Evolutionary conservation across 1,140 invertebrate genomes (phyloP).

Genomic region (Euwallacea similis): DNA sequence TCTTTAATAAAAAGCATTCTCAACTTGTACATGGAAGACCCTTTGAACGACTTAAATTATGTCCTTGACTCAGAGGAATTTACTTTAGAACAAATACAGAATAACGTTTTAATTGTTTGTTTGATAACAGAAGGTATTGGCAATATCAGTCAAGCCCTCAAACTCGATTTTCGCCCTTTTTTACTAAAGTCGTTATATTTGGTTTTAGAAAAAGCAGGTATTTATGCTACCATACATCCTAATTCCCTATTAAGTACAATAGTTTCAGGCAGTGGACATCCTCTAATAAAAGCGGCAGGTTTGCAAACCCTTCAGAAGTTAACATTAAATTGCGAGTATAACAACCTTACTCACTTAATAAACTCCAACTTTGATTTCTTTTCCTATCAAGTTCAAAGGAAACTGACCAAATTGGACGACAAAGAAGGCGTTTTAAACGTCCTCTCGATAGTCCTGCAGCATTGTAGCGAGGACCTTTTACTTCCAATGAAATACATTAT

Average conservation of each 20-base stretch:
- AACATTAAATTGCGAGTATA: constrained; percentile 56
- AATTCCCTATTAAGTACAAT: not conserved
- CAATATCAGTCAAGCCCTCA: constrained; percentile 57
- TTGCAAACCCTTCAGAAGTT: constrained; percentile 59
- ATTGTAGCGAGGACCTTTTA: constrained; percentile 62
- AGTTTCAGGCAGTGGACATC: constrained; percentile 60
- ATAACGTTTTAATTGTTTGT: constrained; percentile 63
- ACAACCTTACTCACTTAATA: constrained; percentile 59
- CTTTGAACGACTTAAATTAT: constrained; percentile 15
- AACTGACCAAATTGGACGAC: constrained; percentile 60
- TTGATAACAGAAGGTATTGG: constrained; percentile 67
- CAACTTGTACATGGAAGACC: constrained; percentile 20
- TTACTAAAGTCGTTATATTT: constrained; percentile 66
- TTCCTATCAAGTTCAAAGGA: constrained; percentile 64
- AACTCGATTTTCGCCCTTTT: constrained; percentile 58
- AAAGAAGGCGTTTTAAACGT: constrained; percentile 61
- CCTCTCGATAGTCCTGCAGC: constrained; percentile 65
- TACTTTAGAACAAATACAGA: constrained; percentile 57
- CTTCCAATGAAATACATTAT: constrained; percentile 65
- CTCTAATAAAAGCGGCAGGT: constrained; percentile 60
- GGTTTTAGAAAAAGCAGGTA: constrained; percentile 68
- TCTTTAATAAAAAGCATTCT: constrained; percentile 23
- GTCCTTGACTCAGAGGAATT: constrained; percentile 36
- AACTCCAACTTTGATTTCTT: constrained; percentile 67
- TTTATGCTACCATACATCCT: not conserved